Evolutionary conservation across 2,113 vertebrate genomes (phyloP), one percentile per base, ranked within the genome.

Genomic region (Microtus montanus): DNA sequence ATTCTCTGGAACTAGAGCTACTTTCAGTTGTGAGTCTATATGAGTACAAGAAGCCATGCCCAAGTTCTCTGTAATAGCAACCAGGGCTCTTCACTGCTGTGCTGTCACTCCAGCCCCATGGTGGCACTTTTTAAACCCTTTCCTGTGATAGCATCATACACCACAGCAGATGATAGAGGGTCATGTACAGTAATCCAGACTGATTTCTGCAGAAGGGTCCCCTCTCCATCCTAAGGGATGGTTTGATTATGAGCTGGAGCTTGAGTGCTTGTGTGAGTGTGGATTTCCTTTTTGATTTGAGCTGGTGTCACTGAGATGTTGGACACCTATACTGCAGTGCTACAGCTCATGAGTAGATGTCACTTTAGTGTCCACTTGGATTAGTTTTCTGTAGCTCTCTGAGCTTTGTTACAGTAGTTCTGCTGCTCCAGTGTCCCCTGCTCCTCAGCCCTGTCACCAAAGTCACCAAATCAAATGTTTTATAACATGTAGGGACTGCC

Each of bases 141-240:
- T 19, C 35, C 11, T 4, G 0, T 89, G 66, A 86, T 58, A n/a
- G 38, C 63, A 41, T 13, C 58, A 7, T 61, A 33, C 4, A 1
- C 61, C 41, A 5, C 19, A 74, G 68, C 3, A 15, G 74, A 12
- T 44, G 10, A 13, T 26, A 73, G 33, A 41, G 47, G 11, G 7
- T 47, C 20, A 3, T 1, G 3, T 35, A 5, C 1, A 49, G 0
- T 0, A 14, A 41, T 38, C 19, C 44, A 85, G 24, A 0, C 24
- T 68, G 54, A 66, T 22, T 38, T 0, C 44, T 70, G 7, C 1
- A 0, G 0, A 1, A 88, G 47, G 28, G 7, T 19, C 2, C 82
- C 30, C 30, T 54, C 6, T 80, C 17, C 24, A 63, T 66, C 8
- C 49, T 64, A n/a, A 66, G 78, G 7, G 22, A 33, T 5, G 49